Evolutionary conservation across 2,113 vertebrate species (phyloP).

Genomic region (Rhinopomastus cyanomelas): DNA sequence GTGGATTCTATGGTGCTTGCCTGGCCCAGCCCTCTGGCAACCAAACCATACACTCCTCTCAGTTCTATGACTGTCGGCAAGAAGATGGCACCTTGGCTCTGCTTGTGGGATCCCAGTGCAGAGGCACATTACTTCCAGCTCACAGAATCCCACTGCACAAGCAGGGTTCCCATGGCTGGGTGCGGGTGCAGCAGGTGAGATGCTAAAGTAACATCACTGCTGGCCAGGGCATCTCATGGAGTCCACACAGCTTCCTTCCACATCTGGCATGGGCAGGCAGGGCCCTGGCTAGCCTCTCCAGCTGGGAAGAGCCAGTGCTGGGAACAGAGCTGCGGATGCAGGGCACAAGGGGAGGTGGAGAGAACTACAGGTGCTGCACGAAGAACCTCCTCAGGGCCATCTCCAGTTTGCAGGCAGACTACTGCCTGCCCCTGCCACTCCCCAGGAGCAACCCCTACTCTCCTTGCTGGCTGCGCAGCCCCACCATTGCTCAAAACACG

Average conservation of each 20-base stretch:
- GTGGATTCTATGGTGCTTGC: not conserved
- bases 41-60: not conserved
- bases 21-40: not conserved
- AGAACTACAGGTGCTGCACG: not conserved
- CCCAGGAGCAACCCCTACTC: not conserved
- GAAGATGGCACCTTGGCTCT: not conserved
- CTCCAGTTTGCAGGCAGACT: not conserved
- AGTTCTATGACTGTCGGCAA: fast-evolving
- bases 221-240: not conserved
- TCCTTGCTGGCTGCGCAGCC: not conserved
- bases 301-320: not conserved
- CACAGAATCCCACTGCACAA: not conserved
- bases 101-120: not conserved
- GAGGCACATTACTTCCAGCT: not conserved
- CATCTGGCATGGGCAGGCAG: fast-evolving
- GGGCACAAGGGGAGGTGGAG: not conserved
- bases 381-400: not conserved
- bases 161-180: not conserved
- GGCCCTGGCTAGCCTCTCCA: not conserved
- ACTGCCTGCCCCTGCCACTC: not conserved
- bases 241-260: not conserved
- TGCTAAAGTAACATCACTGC: not conserved
- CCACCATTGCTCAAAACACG: fast-evolving
- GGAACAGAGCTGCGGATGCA: not conserved
- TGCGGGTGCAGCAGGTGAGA: not conserved